Conservation (phyloP, 2,797 vertebrate species). For the Phataginus tricuspis region DNA sequence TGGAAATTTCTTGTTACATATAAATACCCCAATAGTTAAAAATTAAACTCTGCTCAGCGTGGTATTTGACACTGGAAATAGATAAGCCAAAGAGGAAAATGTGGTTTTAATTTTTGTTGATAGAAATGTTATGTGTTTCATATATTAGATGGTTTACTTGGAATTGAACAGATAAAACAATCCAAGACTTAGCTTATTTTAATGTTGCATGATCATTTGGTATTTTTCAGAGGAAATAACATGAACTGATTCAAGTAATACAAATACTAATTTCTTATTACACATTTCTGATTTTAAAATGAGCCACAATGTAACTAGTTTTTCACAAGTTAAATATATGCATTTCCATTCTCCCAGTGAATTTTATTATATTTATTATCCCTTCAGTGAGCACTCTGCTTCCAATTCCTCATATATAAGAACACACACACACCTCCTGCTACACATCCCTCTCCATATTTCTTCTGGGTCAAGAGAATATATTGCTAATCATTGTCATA, state of each 20-base stretch:
- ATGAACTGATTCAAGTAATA: slow-evolving; percentile 39
- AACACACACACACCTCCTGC: background rate
- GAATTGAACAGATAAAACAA: slow-evolving; percentile 45
- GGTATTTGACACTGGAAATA: slow-evolving; percentile 48
- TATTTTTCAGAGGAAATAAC: slow-evolving; percentile 50
- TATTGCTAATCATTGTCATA: background rate
- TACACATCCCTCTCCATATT: background rate
- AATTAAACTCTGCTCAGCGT: slow-evolving; percentile 49
- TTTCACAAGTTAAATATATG: slow-evolving; percentile 5
- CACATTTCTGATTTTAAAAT: slow-evolving; percentile 24
- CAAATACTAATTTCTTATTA: slow-evolving; percentile 52
- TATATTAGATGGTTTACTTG: slow-evolving; percentile 60
- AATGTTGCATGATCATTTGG: slow-evolving; percentile 44
- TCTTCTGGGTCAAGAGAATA: background rate
- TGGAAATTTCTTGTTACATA: slow-evolving; percentile 33
- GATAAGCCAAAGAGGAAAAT: slow-evolving; percentile 43
- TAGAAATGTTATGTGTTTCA: slow-evolving; percentile 66
- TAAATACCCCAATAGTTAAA: slow-evolving; percentile 50
- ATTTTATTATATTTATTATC: slow-evolving; percentile 17
- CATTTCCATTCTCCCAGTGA: background rate
- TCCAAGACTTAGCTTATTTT: slow-evolving; percentile 63
- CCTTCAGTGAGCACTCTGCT: background rate
- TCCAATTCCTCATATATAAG: background rate
- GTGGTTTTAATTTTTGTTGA: slow-evolving; percentile 62
- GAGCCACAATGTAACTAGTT: background rate